phyloP scores from a whole-genome alignment of 2,113 vertebrate species.

The Apus apus region DNA sequence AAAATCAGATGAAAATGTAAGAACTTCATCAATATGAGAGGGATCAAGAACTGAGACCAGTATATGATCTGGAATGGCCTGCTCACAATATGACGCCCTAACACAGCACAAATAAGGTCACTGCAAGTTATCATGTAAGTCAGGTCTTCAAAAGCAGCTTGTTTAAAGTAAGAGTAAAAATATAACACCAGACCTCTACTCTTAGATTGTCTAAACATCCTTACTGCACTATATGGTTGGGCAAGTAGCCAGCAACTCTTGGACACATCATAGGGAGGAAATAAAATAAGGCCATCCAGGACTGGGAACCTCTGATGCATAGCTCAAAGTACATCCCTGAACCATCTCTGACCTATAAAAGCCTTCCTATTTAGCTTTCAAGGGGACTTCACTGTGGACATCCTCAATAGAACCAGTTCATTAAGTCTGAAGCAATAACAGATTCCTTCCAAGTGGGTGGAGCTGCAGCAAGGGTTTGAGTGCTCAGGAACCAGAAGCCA shows the following conservation, averaged over 20 bases:
- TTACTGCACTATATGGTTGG: background rate
- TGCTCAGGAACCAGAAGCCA: background rate
- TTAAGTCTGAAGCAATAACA: constrained; percentile 38
- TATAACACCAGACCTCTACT: background rate
- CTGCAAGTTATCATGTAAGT: background rate
- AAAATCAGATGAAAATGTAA: background rate
- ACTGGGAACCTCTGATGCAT: no score
- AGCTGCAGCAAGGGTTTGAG: background rate
- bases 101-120: background rate
- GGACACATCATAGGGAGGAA: background rate
- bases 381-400: background rate
- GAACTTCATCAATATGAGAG: background rate
- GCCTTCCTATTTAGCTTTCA: background rate
- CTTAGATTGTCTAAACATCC: background rate
- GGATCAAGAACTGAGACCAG: background rate
- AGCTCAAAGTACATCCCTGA: no score
- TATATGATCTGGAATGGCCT: background rate
- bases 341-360: background rate
- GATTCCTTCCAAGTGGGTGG: background rate
- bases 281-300: background rate
- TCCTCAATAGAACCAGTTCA: background rate
- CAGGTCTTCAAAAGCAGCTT: background rate
- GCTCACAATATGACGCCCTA: background rate
- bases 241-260: background rate
- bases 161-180: background rate